Evolutionary conservation across 2,113 vertebrate species (phyloP).

Genomic region (Chionis minor): DNA sequence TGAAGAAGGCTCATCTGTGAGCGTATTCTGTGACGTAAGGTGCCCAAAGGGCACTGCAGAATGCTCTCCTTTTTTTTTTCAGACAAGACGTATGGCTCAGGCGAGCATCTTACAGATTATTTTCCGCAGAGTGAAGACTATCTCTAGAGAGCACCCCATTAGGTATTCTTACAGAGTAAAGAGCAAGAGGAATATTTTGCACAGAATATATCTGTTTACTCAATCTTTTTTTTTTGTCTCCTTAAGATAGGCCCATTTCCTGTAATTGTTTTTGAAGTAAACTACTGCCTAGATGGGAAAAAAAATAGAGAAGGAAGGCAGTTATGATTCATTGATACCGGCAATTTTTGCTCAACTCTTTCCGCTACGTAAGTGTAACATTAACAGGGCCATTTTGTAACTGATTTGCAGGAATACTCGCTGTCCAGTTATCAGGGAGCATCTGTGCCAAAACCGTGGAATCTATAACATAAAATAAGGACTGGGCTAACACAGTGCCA

Average conservation of each 20-base stretch:
- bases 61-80: neutral
- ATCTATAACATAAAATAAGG: neutral
- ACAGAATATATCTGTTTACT: neutral
- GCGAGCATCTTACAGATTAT: neutral
- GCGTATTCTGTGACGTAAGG: neutral
- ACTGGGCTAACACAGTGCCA: neutral
- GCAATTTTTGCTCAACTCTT: neutral
- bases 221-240: neutral
- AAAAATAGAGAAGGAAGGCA: neutral
- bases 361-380: neutral
- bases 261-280: conserved; percentile 3
- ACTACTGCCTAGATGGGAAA: neutral
- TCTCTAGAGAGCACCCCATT: neutral
- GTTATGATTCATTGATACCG: neutral
- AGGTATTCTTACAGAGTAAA: neutral
- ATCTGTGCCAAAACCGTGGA: neutral
- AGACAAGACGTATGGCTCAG: neutral
- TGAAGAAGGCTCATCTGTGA: neutral
- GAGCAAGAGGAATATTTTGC: neutral
- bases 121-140: neutral
- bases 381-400: neutral
- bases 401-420: neutral
- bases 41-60: neutral
- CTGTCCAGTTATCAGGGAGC: neutral
- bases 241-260: neutral